Evolutionary conservation across 2,888 invertebrate species (phyloP).

Genomic region (Netelia fuscicornis): DNA sequence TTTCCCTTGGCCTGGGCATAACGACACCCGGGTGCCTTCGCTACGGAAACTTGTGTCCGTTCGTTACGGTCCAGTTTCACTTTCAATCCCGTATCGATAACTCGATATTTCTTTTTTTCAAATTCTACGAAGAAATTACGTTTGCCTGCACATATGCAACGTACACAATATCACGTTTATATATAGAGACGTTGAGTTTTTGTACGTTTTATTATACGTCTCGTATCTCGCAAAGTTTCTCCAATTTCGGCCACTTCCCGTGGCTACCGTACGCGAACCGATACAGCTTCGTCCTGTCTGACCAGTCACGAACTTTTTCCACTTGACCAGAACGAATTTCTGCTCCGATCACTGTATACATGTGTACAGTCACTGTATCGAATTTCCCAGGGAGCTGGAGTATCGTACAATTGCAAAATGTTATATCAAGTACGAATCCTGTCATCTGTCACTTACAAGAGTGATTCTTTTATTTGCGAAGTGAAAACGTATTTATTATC

Average conservation of each 20-base stretch:
- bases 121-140: conserved; percentile 51
- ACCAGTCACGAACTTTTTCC: too few relatives aligned
- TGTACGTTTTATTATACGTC: not conserved
- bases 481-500: too few relatives aligned
- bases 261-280: not conserved
- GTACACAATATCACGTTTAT: not conserved
- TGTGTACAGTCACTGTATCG: too few relatives aligned
- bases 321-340: too few relatives aligned
- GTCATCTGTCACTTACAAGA: conserved; percentile 26
- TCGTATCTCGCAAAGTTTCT: conserved; percentile 32
- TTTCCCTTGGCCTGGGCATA: conserved; percentile 45
- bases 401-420: not conserved
- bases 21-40: conserved; percentile 48
- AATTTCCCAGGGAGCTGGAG: too few relatives aligned
- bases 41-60: conserved; percentile 52
- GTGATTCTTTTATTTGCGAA: too few relatives aligned
- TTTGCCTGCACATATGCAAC: not conserved
- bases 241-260: conserved; percentile 40
- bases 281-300: conserved; percentile 1
- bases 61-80: conserved; percentile 71
- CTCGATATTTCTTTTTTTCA: conserved; percentile 41
- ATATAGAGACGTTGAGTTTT: not conserved
- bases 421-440: conserved; percentile 44
- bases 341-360: too few relatives aligned
- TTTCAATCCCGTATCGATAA: conserved; percentile 66